phyloP scores from a whole-genome alignment of 2,888 invertebrate genomes.

The Colletes collaris region DNA sequence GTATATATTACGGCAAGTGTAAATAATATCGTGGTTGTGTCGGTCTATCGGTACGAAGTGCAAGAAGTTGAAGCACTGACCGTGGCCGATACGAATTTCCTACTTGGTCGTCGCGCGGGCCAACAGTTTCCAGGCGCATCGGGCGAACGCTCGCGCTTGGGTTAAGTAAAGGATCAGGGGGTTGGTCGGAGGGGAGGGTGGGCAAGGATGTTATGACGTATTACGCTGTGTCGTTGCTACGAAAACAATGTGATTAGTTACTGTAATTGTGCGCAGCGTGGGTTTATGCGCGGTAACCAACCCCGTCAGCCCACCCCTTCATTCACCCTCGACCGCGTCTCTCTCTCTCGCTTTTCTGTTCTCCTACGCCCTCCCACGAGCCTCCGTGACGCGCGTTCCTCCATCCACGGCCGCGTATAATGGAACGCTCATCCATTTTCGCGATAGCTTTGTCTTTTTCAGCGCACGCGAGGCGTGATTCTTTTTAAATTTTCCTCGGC shows the following conservation, averaged over 20 bases:
- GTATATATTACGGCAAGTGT: neutral
- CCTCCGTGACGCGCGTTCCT: conserved; percentile 30
- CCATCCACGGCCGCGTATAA: conserved; percentile 52
- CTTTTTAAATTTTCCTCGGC: conserved; percentile 29
- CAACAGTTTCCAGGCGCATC: conserved; percentile 65
- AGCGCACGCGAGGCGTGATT: conserved; percentile 31
- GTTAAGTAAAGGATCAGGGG: conserved; percentile 57
- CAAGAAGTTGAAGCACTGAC: conserved; percentile 24
- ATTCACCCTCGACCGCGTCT: conserved; percentile 28
- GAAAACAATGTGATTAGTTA: conserved; percentile 79
- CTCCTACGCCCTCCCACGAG: conserved; percentile 2
- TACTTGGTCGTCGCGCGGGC: conserved; percentile 63
- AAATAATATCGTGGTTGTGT: conserved; percentile 34
- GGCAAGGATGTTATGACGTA: conserved; percentile 74
- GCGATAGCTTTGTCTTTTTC: conserved; percentile 48
- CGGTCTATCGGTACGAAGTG: conserved; percentile 4
- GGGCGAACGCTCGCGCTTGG: conserved; percentile 22
- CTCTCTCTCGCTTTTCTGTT: conserved; percentile 29
- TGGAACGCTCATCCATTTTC: conserved; percentile 60
- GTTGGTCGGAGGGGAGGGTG: conserved; percentile 44
- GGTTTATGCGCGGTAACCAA: conserved; percentile 67
- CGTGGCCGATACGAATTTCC: conserved; percentile 58
- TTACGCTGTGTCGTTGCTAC: conserved; percentile 71
- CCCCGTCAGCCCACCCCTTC: conserved; percentile 49
- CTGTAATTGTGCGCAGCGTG: conserved; percentile 72